Percentiles rank a stretch among this genome's conserved stretches.
Conservation (phyloP, 2,113 vertebrate species). For the Neofelis nebulosa region DNA sequence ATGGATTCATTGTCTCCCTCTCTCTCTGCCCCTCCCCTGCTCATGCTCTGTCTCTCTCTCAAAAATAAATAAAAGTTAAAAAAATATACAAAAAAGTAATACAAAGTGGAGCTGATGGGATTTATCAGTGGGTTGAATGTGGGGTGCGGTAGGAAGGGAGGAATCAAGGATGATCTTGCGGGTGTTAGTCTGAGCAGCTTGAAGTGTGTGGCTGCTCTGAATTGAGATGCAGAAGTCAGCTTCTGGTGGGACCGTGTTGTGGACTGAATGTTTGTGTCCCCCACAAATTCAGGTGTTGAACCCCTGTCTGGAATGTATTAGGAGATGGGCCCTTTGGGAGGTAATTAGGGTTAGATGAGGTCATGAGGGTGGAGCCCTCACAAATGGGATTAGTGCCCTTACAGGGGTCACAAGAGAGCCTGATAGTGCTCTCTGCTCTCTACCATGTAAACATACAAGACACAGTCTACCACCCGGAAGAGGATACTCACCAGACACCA, state of each 20-base stretch:
- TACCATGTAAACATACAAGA: fast-evolving
- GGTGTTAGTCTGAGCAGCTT: neutral
- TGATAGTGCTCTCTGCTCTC: neutral
- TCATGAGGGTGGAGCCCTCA: neutral
- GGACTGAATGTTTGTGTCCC: neutral
- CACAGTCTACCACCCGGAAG: too few relatives aligned
- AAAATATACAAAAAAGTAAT: too few relatives aligned
- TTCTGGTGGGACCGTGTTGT: neutral
- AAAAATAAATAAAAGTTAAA: too few relatives aligned
- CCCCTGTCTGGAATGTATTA: too few relatives aligned
- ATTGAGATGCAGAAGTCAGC: neutral
- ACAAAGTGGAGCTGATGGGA: neutral
- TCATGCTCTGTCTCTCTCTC: too few relatives aligned
- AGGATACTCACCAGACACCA: neutral
- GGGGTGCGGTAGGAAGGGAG: neutral
- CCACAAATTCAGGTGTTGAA: neutral
- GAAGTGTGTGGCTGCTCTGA: neutral
- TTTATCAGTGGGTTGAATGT: neutral
- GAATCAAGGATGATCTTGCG: neutral
- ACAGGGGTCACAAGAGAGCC: neutral
- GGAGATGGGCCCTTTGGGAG: neutral
- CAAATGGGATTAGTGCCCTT: neutral
- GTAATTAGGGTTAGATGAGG: neutral
- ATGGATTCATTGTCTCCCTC: too few relatives aligned
- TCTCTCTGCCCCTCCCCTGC: too few relatives aligned